These are phyloP conservation scores for Syndactyla subalaris DNA, from an alignment of 2,797 vertebrate species.

Conservation along the genomic window DNA sequence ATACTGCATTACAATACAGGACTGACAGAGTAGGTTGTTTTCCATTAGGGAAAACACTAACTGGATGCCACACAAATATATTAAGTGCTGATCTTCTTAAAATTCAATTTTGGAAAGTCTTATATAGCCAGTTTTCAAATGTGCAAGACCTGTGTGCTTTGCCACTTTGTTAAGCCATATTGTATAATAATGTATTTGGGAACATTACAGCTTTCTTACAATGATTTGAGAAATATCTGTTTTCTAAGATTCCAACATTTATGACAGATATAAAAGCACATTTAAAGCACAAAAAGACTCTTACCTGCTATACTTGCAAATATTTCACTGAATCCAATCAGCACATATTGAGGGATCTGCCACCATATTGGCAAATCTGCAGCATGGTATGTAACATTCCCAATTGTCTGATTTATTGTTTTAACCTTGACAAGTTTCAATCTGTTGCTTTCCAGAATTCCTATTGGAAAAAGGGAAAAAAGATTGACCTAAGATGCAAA, in stretches of 20 bases:
- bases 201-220: background rate
- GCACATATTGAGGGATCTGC: constrained; percentile 97
- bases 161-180: background rate
- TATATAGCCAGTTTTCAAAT: background rate
- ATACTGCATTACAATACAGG: background rate
- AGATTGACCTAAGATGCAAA: background rate
- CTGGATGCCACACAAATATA: background rate
- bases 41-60: background rate
- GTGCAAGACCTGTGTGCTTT: background rate
- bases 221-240: background rate
- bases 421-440: constrained; percentile 85
- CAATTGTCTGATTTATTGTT: constrained; percentile 88
- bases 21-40: background rate
- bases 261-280: background rate
- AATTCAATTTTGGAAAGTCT: background rate
- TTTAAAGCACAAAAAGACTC: background rate
- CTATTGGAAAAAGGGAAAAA: constrained; percentile 58
- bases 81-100: background rate
- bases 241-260: background rate
- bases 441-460: constrained; percentile 94
- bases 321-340: constrained; percentile 97
- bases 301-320: constrained; percentile 98
- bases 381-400: constrained; percentile 86
- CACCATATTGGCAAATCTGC: constrained; percentile 96
- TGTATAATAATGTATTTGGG: background rate